Evolutionary conservation across 2,888 invertebrate species (phyloP).

Genomic region (Candidula unifasciata): DNA sequence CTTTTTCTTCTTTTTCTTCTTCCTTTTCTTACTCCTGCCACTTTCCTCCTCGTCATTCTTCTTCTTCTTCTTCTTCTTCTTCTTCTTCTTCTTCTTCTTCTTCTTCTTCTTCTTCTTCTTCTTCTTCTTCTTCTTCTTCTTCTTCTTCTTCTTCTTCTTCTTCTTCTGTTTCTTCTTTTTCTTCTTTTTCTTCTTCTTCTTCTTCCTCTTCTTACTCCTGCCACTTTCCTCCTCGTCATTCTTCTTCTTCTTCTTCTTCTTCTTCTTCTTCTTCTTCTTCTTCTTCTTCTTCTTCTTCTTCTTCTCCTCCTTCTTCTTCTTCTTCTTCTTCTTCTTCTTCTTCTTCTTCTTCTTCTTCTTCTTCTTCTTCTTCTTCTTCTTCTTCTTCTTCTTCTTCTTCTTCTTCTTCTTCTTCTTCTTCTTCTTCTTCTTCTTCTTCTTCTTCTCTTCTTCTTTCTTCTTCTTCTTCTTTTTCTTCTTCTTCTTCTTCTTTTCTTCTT

Average conservation of each 20-base stretch:
- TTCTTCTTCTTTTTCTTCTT: background rate
- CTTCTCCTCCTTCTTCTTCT: background rate
- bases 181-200: background rate
- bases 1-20: background rate
- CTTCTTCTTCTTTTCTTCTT: background rate
- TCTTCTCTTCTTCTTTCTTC: slow-evolving; percentile 11
- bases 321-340: background rate
- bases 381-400: background rate
- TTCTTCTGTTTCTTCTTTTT: slow-evolving; percentile 10
- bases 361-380: slow-evolving; percentile 28
- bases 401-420: background rate
- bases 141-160: slow-evolving; percentile 35
- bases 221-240: background rate
- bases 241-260: slow-evolving; percentile 36
- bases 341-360: too few species aligned
- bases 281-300: too few species aligned
- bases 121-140: background rate
- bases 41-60: background rate
- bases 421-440: background rate
- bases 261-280: slow-evolving; percentile 4
- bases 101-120: background rate
- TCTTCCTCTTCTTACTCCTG: too few species aligned
- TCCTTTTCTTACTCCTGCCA: slow-evolving; percentile 11
- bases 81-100: slow-evolving; percentile 30
- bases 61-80: too few species aligned